Evolutionary conservation across 2,888 invertebrate species (phyloP).

Genomic region (Troglohyphantes excavatus): DNA sequence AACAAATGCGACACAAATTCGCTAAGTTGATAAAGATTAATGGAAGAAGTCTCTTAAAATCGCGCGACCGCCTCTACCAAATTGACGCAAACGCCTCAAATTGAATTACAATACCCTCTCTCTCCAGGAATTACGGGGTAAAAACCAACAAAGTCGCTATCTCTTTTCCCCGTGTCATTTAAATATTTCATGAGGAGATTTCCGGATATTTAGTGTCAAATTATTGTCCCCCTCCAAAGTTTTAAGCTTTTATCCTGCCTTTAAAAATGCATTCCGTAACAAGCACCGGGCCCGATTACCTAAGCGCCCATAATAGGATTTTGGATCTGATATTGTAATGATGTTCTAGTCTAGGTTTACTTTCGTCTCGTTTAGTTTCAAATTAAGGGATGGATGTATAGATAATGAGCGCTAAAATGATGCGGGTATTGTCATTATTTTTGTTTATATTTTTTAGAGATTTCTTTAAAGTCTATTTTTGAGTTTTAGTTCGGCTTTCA

Average conservation of each 20-base stretch:
- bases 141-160: constrained; percentile 5
- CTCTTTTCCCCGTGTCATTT: constrained; percentile 3
- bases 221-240: background rate
- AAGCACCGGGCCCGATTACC: background rate
- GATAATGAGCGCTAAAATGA: too few relatives aligned
- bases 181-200: constrained; percentile 38
- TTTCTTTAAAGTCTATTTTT: too few relatives aligned
- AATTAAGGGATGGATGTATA: too few relatives aligned
- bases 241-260: background rate
- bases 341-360: background rate
- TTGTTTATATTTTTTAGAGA: too few relatives aligned
- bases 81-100: background rate
- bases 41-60: constrained; percentile 17
- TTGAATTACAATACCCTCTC: constrained; percentile 9
- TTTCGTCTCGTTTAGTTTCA: background rate
- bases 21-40: constrained; percentile 22
- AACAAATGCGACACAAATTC: background rate
- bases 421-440: too few relatives aligned
- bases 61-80: background rate
- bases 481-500: too few relatives aligned
- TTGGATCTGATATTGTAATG: background rate
- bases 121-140: background rate
- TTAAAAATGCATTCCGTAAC: background rate
- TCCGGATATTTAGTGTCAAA: constrained; percentile 43
- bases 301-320: background rate